Conservation (phyloP, 2,113 vertebrate species). For the Psilopsiagon aymara region DNA sequence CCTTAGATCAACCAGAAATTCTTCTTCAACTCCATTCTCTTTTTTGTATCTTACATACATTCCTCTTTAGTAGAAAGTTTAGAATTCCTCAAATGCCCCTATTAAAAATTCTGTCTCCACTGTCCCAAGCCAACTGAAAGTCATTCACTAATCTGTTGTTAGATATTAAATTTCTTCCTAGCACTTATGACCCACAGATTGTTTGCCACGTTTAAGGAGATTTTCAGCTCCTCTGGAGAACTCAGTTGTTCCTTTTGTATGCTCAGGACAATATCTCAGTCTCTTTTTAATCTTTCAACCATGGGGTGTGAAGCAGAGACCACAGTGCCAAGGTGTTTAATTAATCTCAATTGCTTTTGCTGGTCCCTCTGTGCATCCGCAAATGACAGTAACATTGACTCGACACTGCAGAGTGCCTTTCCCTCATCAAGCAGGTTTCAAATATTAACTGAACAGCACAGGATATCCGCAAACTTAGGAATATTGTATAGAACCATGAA, state of each 20-base stretch:
- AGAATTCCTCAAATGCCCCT: neutral
- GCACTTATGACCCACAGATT: neutral
- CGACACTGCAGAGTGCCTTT: neutral
- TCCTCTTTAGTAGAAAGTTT: neutral
- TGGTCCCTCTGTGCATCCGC: neutral
- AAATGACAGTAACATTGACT: neutral
- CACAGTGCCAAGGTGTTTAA: neutral
- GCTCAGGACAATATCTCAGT: neutral
- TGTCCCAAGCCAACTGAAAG: neutral
- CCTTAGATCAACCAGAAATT: neutral
- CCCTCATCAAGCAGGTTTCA: neutral
- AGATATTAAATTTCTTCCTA: neutral
- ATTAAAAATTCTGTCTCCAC: neutral
- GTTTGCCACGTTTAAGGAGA: neutral
- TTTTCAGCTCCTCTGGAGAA: neutral
- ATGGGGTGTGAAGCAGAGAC: neutral
- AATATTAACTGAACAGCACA: neutral
- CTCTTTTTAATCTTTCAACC: neutral
- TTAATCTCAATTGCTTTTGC: neutral
- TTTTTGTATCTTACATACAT: neutral
- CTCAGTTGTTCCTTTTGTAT: neutral
- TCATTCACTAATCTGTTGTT: neutral
- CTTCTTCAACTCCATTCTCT: neutral
- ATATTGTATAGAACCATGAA: neutral
- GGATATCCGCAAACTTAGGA: neutral